Conservation (phyloP, 2,888 invertebrate genomes). For the Thera obeliscata region DNA sequence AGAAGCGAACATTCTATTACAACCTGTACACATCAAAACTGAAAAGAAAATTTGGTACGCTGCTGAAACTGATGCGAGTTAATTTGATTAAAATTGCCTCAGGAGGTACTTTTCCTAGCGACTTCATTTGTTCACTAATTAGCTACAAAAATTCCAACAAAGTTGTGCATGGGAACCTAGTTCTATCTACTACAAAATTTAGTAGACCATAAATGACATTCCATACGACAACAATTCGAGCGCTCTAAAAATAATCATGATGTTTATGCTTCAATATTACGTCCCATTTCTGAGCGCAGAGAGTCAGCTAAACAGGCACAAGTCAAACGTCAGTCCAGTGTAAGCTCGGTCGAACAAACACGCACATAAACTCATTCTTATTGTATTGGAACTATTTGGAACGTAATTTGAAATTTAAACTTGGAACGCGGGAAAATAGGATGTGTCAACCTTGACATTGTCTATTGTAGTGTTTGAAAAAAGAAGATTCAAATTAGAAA, state of each 20-base stretch:
- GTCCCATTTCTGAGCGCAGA: constrained; percentile 55
- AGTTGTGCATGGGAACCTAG: constrained; percentile 1
- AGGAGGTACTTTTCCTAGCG: neutral
- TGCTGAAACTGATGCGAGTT: neutral
- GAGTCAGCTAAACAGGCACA: constrained; percentile 58
- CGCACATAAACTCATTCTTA: constrained; percentile 54
- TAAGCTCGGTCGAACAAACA: constrained; percentile 55
- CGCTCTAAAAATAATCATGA: constrained; percentile 70
- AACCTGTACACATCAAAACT: too few relatives aligned
- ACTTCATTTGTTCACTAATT: constrained; percentile 8
- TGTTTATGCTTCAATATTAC: constrained; percentile 57
- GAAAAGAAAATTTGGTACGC: neutral
- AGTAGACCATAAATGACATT: constrained; percentile 54
- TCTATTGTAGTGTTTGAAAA: constrained; percentile 47
- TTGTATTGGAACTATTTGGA: constrained; percentile 35
- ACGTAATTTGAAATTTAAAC: constrained; percentile 47
- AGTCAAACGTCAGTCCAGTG: constrained; percentile 57
- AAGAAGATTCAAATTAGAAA: constrained; percentile 43
- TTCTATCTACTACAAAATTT: constrained; percentile 22
- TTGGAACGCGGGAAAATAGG: constrained; percentile 59
- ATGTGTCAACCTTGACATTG: constrained; percentile 58
- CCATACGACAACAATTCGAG: constrained; percentile 50
- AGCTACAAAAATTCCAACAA: constrained; percentile 16
- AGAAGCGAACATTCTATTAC: too few relatives aligned
- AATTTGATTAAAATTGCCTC: neutral